Conservation (phyloP, 2,113 vertebrate species). For the Neodon shergylaensis region DNA sequence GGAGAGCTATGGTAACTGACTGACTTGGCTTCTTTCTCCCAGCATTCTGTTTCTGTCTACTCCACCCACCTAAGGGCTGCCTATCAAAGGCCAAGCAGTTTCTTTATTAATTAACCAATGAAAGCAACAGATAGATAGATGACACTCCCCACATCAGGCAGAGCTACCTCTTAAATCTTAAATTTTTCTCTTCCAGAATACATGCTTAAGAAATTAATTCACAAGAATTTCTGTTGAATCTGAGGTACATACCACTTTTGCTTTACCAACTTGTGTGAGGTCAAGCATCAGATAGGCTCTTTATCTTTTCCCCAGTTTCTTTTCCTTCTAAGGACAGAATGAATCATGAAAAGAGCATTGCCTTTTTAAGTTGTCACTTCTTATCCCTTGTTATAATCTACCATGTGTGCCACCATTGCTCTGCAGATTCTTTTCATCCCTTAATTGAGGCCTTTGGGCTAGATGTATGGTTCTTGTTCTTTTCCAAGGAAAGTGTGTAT, state of each 20-base stretch:
- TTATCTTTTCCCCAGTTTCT: background rate
- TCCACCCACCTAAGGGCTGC: too few species aligned
- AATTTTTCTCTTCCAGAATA: background rate
- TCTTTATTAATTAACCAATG: too few species aligned
- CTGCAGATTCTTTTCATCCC: background rate
- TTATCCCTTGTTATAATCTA: background rate
- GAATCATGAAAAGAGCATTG: background rate
- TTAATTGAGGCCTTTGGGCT: conserved; percentile 5
- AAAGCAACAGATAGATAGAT: too few species aligned
- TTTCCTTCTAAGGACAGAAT: background rate
- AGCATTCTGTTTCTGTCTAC: too few species aligned
- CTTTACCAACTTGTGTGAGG: background rate
- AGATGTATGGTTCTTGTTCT: background rate
- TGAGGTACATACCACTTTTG: background rate
- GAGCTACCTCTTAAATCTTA: background rate
- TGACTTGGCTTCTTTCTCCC: too few species aligned
- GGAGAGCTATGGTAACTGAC: too few species aligned
- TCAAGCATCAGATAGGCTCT: background rate
- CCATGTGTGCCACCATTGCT: background rate
- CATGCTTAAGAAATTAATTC: background rate
- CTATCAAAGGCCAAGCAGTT: too few species aligned
- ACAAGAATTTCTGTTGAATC: background rate
- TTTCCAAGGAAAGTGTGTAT: background rate
- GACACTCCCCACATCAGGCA: background rate
- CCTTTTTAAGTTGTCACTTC: background rate